phyloP scores from a whole-genome alignment of 92 coral and sea anemone genomes.

The Desmophyllum pertusum region DNA sequence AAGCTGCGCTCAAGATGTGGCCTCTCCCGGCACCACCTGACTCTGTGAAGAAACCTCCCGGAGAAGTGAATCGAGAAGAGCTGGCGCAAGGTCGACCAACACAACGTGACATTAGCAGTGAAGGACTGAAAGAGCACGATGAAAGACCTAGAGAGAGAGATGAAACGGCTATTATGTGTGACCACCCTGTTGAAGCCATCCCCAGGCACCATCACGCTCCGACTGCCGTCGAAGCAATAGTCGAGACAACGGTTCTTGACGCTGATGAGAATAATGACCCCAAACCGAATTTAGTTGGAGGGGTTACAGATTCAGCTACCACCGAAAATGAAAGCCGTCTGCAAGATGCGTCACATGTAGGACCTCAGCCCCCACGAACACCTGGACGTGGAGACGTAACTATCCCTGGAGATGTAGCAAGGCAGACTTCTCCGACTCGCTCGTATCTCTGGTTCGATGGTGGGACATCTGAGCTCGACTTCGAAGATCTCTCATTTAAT shows the following conservation, averaged over 20 bases:
- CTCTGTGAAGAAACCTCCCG: constrained; percentile 36
- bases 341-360: background rate
- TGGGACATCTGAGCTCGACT: constrained; percentile 33
- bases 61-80: background rate
- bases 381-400: background rate
- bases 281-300: background rate
- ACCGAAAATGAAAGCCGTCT: background rate
- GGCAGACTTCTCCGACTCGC: constrained; percentile 1
- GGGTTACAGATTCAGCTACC: background rate
- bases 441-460: constrained; percentile 14
- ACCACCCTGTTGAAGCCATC: background rate
- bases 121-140: background rate
- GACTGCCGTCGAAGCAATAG: background rate
- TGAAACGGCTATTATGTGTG: background rate
- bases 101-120: background rate
- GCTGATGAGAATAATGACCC: background rate
- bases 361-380: background rate
- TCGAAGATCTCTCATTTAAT: constrained; percentile 69
- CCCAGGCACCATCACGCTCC: background rate
- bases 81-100: constrained; percentile 10
- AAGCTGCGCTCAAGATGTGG: constrained; percentile 75
- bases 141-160: background rate
- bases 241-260: background rate
- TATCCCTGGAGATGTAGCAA: background rate
- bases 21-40: constrained; percentile 92